These are phyloP conservation scores for Sminthurinus aureus DNA, from an alignment of 2,888 invertebrate genomes.

Conservation along the genomic window DNA sequence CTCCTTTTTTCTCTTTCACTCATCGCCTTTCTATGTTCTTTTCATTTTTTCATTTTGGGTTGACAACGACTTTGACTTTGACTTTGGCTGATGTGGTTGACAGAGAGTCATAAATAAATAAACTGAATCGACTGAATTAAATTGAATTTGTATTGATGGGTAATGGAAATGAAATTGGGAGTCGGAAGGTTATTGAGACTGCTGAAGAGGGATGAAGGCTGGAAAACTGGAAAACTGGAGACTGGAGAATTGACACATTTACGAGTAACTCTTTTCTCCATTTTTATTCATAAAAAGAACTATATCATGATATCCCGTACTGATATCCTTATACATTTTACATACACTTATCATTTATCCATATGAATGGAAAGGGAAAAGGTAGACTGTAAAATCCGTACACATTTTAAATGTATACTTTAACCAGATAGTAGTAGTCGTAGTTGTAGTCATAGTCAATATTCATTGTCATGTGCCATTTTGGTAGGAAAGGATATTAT, in stretches of 20 bases:
- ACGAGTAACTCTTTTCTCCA: slow-evolving; percentile 1
- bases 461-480: background rate
- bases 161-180: slow-evolving; percentile 32
- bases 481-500: background rate
- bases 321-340: background rate
- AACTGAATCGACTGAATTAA: too few relatives aligned
- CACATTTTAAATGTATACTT: background rate
- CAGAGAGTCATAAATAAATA: too few relatives aligned
- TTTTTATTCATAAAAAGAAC: background rate
- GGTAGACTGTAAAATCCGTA: slow-evolving; percentile 39
- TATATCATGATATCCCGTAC: background rate
- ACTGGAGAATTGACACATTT: slow-evolving; percentile 38
- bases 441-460: too few relatives aligned
- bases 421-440: too few relatives aligned
- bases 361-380: slow-evolving; percentile 12
- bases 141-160: slow-evolving; percentile 6
- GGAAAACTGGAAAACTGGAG: slow-evolving; percentile 15
- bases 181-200: slow-evolving; percentile 6
- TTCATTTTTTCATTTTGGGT: too few relatives aligned
- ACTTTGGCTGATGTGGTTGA: too few relatives aligned
- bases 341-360: background rate
- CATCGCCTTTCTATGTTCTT: too few relatives aligned
- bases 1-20: too few relatives aligned
- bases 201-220: too few relatives aligned
- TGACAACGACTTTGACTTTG: too few relatives aligned